A percentile compares a stretch with the other conserved stretches of the same genome.
Conservation (phyloP, 2,888 invertebrate species). For the Anagyrus pseudococci region DNA sequence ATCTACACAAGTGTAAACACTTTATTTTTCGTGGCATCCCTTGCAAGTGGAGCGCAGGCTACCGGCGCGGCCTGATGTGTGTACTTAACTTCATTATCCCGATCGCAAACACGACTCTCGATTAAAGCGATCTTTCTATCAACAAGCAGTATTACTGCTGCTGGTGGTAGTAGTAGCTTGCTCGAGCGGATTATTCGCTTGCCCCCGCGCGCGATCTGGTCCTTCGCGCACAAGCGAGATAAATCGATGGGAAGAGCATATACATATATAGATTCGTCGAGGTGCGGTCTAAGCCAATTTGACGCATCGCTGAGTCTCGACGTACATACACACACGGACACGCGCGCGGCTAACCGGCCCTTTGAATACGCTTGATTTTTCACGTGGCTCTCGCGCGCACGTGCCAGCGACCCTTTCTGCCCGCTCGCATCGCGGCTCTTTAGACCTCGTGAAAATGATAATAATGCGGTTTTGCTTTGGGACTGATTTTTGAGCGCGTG, state of each 20-base stretch:
- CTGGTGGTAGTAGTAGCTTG: no score
- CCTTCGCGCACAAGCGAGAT: not conserved
- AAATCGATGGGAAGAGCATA: not conserved
- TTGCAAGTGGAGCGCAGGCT: no score
- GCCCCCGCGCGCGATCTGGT: not conserved
- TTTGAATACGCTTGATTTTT: not conserved
- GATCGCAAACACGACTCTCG: conserved; percentile 27
- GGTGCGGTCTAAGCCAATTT: conserved; percentile 53
- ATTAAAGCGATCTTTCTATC: conserved; percentile 25
- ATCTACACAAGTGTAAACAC: no score
- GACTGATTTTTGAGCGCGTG: no score
- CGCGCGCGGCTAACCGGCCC: no score
- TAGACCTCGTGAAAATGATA: conserved; percentile 7
- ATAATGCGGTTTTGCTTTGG: conserved; percentile 5
- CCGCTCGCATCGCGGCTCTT: conserved; percentile 7
- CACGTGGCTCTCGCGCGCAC: not conserved
- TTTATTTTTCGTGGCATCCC: no score
- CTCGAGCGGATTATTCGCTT: no score
- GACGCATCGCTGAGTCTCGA: conserved; percentile 49
- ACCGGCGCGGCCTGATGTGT: no score
- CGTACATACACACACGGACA: not conserved
- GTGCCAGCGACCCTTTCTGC: conserved; percentile 23
- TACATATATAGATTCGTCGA: no score
- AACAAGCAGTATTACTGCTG: no score
- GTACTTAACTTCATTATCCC: conserved; percentile 21